A percentile compares a stretch with the other conserved stretches of the same genome.
Evolutionary conservation across 2,888 invertebrate genomes (phyloP).

Genomic region (Cyclophora punctaria): DNA sequence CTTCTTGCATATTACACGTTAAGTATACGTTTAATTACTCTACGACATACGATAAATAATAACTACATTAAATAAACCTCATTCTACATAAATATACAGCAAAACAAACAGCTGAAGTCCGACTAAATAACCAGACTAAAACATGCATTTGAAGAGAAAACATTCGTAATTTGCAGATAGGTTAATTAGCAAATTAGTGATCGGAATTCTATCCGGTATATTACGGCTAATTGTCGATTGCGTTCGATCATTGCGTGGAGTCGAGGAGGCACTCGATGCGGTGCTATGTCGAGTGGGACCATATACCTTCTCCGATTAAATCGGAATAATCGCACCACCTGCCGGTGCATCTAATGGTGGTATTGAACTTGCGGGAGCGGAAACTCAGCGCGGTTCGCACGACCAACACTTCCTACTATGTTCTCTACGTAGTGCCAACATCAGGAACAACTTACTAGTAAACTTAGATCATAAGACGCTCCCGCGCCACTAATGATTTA

Average conservation of each 20-base stretch:
- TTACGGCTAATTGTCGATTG: slow-evolving; percentile 31
- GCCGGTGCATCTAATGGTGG: slow-evolving; percentile 37
- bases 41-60: too few relatives aligned
- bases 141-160: slow-evolving; percentile 15
- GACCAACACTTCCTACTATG: slow-evolving; percentile 26
- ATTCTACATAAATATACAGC: too few relatives aligned
- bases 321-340: slow-evolving; percentile 19
- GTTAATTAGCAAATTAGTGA: slow-evolving; percentile 40
- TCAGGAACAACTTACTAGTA: slow-evolving; percentile 1
- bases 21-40: too few relatives aligned
- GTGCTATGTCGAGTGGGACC: not conserved
- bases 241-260: slow-evolving; percentile 34
- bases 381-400: slow-evolving; percentile 49
- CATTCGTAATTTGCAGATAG: slow-evolving; percentile 21
- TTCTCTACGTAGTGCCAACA: slow-evolving; percentile 3
- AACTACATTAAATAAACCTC: too few relatives aligned
- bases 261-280: slow-evolving; percentile 9
- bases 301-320: slow-evolving; percentile 27
- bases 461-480: slow-evolving; percentile 29
- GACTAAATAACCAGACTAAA: too few relatives aligned
- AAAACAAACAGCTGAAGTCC: too few relatives aligned
- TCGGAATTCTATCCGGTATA: slow-evolving; percentile 25
- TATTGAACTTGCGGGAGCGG: slow-evolving; percentile 54
- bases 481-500: slow-evolving; percentile 50
- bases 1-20: too few relatives aligned